phyloP scores from a whole-genome alignment of 2,113 vertebrate genomes.

The Phalacrocorax pelagicus region DNA sequence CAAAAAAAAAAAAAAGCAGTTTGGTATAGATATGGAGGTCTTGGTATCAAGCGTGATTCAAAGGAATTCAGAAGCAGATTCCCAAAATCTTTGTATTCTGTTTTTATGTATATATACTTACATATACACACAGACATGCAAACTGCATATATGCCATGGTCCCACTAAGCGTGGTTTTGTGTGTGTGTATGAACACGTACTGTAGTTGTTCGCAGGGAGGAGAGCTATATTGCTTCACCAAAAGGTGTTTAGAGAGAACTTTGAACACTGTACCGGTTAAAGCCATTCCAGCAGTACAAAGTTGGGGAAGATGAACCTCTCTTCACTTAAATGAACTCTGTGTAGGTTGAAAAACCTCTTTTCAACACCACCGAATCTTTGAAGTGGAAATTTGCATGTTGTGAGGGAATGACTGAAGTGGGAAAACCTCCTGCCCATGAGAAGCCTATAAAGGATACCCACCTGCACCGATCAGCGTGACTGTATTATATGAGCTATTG shows the following conservation, averaged over 20 bases:
- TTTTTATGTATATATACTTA: not conserved
- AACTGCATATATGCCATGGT: not conserved
- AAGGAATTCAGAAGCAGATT: not conserved
- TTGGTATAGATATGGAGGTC: not conserved
- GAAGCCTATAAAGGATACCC: not conserved
- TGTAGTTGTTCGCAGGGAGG: not conserved
- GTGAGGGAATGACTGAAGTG: constrained; percentile 50
- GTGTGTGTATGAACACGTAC: not conserved
- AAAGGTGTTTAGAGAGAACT: not conserved
- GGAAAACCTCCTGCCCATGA: not conserved
- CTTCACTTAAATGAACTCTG: constrained; percentile 32
- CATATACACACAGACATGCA: no score
- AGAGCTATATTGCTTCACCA: not conserved
- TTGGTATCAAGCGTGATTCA: not conserved
- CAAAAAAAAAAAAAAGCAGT: not conserved
- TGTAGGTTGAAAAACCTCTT: constrained; percentile 42
- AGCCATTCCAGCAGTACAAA: constrained; percentile 20
- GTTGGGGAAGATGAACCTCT: constrained; percentile 8
- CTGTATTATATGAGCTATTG: not conserved
- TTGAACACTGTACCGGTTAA: not conserved
- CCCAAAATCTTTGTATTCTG: not conserved
- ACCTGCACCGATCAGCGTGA: not conserved
- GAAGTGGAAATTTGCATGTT: constrained; percentile 13
- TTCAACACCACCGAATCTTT: constrained; percentile 26
- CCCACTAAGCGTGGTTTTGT: not conserved